Evolutionary conservation across 2,888 invertebrate species (phyloP), one percentile per base, ranked within the genome.

Genomic region (Drosophila infuscata): DNA sequence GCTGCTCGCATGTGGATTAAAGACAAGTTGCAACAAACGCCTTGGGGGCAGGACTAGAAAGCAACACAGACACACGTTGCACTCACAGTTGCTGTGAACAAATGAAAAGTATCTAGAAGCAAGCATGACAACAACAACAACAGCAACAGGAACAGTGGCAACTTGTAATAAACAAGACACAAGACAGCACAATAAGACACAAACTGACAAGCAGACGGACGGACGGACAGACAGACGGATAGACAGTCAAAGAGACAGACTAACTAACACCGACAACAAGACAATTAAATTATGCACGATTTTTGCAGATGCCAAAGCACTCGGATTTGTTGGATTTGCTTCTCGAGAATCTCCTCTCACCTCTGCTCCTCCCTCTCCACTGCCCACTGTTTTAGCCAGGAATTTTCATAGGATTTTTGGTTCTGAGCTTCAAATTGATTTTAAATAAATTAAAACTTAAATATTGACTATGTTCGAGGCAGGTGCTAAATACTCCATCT

Each of bases 271-370:
- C 70, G 86, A 80, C 86, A 82, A 80, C 69, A 88, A 81, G 72
- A 78, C 78, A 88, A 89, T 84, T 84, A 76, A 84, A 84, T 89
- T 84, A 84, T 84, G 90, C 88, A 82, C 60, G 76, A 79, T 84
- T 84, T 81, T 81, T 71, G 38, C 41, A 51, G 54, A 46, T 51
- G 30, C 61, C 38, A 61, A 59, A 59, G 73, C 65, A 68, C 43
- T 78, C 25, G 25, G 25, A 25, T 25, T 25, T 69, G 72, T 49
- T 20, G 46, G 25, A 53, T 70, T 60, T 74, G 20, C 38, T 54
- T 25, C 20, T 32, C 41, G 17, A 32, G 48, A 25, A n/a, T 41
- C 32, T 38, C 12, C 0, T 12, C 12, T 12, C 1, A 17, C 3
- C 17, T 38, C 20, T 2, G 0, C 12, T 25, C 25, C 25, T 25